These are phyloP conservation scores for Sarcophaga peregrina DNA, from an alignment of 1,140 invertebrate genomes.

Conservation along the genomic window DNA sequence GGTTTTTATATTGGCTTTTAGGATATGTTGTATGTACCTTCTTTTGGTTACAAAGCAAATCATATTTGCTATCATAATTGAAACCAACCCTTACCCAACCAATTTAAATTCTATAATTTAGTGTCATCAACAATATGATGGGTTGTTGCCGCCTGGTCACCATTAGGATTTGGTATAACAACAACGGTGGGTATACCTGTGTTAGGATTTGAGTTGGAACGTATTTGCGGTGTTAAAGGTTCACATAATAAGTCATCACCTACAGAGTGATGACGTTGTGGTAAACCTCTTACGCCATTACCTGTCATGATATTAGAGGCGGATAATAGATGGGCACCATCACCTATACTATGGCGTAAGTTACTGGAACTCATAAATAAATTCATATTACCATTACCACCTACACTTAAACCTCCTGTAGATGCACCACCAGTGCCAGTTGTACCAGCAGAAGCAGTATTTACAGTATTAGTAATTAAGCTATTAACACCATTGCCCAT, in stretches of 20 bases:
- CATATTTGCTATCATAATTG: constrained; percentile 42
- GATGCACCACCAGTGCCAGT: constrained; percentile 46
- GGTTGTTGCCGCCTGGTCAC: constrained; percentile 44
- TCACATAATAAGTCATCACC: constrained; percentile 57
- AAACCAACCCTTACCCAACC: constrained; percentile 43
- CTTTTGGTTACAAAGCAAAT: neutral
- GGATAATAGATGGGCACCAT: constrained; percentile 30
- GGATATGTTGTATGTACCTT: constrained; percentile 20
- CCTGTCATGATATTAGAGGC: constrained; percentile 6
- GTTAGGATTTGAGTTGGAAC: constrained; percentile 19
- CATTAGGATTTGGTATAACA: constrained; percentile 59
- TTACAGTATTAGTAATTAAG: constrained; percentile 44
- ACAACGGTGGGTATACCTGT: constrained; percentile 57
- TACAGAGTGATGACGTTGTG: constrained; percentile 53
- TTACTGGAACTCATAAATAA: neutral
- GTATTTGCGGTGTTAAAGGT: constrained; percentile 33
- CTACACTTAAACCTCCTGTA: constrained; percentile 43
- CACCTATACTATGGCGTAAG: constrained; percentile 5
- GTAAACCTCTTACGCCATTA: constrained; percentile 24
- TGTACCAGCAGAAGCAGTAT: constrained; percentile 47
- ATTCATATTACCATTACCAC: constrained; percentile 38
- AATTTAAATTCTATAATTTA: constrained; percentile 55
- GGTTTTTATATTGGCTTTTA: constrained; percentile 28
- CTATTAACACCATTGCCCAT: constrained; percentile 52
- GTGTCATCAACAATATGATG: constrained; percentile 57